Evolutionary conservation across 2,888 invertebrate genomes (phyloP), one percentile per base, ranked within the genome.

Genomic region (Tachina grossa): DNA sequence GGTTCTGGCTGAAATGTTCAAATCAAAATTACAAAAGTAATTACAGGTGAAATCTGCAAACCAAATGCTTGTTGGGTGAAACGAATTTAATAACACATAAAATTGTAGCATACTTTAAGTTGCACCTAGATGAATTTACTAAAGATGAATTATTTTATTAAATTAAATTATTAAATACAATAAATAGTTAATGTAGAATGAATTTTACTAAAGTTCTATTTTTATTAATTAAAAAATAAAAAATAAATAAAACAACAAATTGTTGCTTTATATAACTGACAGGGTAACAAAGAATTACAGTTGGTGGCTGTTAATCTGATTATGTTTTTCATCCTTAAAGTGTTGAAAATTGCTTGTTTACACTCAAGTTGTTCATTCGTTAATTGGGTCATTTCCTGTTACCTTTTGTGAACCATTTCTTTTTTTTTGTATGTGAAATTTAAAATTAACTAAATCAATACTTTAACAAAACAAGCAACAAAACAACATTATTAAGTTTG

Each of bases 1-100:
- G 47, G 93, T 94, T 1, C 88, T 96, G 68, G 94, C 94, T 4
- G 93, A 93, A 31, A 92, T 94, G 88, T 90, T 95, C 82, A 94
- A 94, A 88, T 94, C 94, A 80, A 93, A 93, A 89, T 80, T 87
- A 8, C 78, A 81, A 66, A 85, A 79, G 22, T 86, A 65, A 77
- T 2, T 9, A 31, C 8, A 9, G 1, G 22, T 22, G 11, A 16
- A 9, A 72, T 10, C 1, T 49, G 14, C 10, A 31, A 45, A 41
- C 14, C 6, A 72, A 84, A 53, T 80, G 83, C 13, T 69, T 74
- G 49, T 39, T 74, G 74, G 81, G 39, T 45, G 43, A 77, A 43
- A 80, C 68, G 83, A 83, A 83, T 83, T 86, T 81, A 83, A 61
- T 41, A 4, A 41, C 47, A 55, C 8, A 9, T 55, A 16, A 22